phyloP scores from a whole-genome alignment of 2,113 vertebrate genomes.

The Melospiza melodia region DNA sequence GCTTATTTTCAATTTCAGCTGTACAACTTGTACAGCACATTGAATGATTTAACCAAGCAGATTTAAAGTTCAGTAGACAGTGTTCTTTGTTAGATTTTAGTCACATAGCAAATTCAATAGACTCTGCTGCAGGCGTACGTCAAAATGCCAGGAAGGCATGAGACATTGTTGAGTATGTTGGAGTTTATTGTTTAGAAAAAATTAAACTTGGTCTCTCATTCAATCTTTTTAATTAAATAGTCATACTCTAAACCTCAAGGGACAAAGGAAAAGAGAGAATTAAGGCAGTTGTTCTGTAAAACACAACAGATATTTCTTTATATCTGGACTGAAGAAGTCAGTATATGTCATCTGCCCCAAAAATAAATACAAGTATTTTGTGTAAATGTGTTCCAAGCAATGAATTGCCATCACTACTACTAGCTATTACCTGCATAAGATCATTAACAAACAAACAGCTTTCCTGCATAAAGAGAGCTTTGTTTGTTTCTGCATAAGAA shows the following conservation, averaged over 20 bases:
- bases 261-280: conserved; percentile 48
- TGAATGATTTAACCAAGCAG: conserved; percentile 67
- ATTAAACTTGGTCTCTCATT: conserved; percentile 61
- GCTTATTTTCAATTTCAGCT: conserved; percentile 65
- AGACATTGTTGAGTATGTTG: conserved; percentile 67
- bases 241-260: conserved; percentile 50
- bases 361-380: conserved; percentile 42
- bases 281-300: conserved; percentile 50
- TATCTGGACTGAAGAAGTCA: conserved; percentile 30
- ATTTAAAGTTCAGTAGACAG: conserved; percentile 72
- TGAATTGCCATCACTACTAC: background rate
- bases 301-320: conserved; percentile 50
- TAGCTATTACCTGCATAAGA: conserved; percentile 43
- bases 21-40: conserved; percentile 56
- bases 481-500: conserved; percentile 49
- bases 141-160: conserved; percentile 74
- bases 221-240: conserved; percentile 74
- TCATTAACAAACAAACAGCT: conserved; percentile 2
- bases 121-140: conserved; percentile 69
- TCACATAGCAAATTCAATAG: conserved; percentile 75
- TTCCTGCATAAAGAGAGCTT: conserved; percentile 39
- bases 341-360: conserved; percentile 30
- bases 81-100: conserved; percentile 75
- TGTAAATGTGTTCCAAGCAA: background rate
- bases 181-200: conserved; percentile 74